Conservation (phyloP, 2,797 vertebrate genomes). For the Lacerta bilineata region DNA sequence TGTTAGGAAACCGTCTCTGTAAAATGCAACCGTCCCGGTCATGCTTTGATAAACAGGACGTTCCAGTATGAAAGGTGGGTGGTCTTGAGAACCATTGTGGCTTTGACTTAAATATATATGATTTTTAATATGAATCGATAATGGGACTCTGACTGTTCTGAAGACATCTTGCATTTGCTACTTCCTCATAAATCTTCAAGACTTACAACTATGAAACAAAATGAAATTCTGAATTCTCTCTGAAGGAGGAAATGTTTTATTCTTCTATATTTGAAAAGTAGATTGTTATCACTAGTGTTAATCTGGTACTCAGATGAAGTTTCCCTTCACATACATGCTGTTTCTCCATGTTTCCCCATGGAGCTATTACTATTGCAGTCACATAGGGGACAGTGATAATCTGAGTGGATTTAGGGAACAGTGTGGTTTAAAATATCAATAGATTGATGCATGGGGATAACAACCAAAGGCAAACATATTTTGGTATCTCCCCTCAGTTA, state of each 20-base stretch:
- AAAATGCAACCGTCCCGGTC: slow-evolving; percentile 80
- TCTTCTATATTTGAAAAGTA: background rate
- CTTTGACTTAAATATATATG: background rate
- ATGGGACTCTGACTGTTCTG: slow-evolving; percentile 5
- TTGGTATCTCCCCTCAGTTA: background rate
- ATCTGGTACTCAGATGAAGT: background rate
- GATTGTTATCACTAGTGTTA: background rate
- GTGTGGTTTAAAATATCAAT: background rate
- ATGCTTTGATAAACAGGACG: slow-evolving; percentile 78
- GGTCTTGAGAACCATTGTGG: background rate
- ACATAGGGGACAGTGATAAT: background rate
- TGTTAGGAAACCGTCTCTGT: slow-evolving; percentile 87
- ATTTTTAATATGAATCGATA: background rate
- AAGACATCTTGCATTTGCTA: background rate
- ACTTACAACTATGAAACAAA: slow-evolving; percentile 6
- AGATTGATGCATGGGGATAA: too few relatives aligned
- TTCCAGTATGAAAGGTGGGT: slow-evolving; percentile 90
- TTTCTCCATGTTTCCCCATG: background rate
- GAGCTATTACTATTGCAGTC: background rate
- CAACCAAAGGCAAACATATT: background rate
- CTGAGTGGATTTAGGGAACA: background rate
- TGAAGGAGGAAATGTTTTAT: slow-evolving; percentile 1
- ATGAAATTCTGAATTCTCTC: background rate
- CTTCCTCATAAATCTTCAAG: background rate
- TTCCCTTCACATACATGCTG: background rate